These are phyloP conservation scores for Oryctolagus cuniculus DNA, from an alignment of 2,113 vertebrate species.

Conservation along the genomic window mOryCun1.1 NC_091435.1:168070001-168070500, in stretches of 20 bases:
- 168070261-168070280: constrained; percentile 78
- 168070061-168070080: constrained; percentile 81
- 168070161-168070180: constrained; percentile 89
- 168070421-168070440: constrained; percentile 48
- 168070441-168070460: constrained; percentile 58
- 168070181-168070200: constrained; percentile 87
- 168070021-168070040: constrained; percentile 68
- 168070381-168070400: constrained; percentile 68
- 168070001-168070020: constrained; percentile 66
- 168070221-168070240: constrained; percentile 82
- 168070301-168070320: constrained; percentile 80
- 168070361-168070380: constrained; percentile 82
- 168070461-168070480: constrained; percentile 46
- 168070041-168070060: constrained; percentile 72
- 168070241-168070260: constrained; percentile 79
- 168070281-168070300: constrained; percentile 79
- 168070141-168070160: constrained; percentile 88
- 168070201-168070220: constrained; percentile 85
- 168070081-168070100: constrained; percentile 83
- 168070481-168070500: neutral
- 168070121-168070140: constrained; percentile 85
- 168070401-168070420: constrained; percentile 57
- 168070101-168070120: constrained; percentile 85
- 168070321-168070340: constrained; percentile 85
- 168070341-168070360: constrained; percentile 76